A percentile compares a stretch with the other conserved stretches of the same genome.
phyloP scores from a whole-genome alignment of 1,140 invertebrate species.

The Ceratina calcarata region DNA sequence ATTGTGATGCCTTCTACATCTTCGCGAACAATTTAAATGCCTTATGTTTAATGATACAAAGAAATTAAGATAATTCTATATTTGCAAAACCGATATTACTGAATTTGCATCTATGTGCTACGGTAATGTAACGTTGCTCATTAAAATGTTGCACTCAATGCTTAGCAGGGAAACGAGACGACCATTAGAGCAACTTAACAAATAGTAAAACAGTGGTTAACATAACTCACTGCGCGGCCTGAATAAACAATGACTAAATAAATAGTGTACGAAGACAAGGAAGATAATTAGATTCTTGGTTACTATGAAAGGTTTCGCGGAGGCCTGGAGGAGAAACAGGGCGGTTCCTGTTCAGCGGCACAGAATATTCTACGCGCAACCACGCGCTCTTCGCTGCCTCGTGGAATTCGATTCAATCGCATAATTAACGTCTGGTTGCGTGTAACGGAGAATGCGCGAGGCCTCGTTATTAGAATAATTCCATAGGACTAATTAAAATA shows the following conservation, averaged over 20 bases:
- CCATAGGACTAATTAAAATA: conserved; percentile 42
- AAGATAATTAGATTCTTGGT: conserved; percentile 1
- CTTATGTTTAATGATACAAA: too few species aligned
- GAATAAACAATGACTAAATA: not conserved
- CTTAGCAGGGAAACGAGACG: too few species aligned
- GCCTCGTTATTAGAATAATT: conserved; percentile 31
- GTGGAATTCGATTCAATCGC: conserved; percentile 29
- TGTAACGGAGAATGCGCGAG: not conserved
- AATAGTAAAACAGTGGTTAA: not conserved
- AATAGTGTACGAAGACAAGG: not conserved
- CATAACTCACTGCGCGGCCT: not conserved
- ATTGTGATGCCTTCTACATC: too few species aligned
- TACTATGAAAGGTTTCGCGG: not conserved
- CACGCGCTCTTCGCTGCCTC: not conserved
- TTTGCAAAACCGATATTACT: too few species aligned
- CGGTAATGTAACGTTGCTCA: too few species aligned
- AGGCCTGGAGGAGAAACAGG: conserved; percentile 9
- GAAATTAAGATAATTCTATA: too few species aligned
- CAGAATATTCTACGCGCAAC: not conserved
- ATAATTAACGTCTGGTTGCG: conserved; percentile 18
- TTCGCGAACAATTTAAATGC: too few species aligned
- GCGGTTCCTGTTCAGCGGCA: not conserved
- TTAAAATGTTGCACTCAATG: too few species aligned
- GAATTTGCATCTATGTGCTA: too few species aligned
- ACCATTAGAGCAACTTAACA: too few species aligned